A percentile compares a stretch with the other conserved stretches of the same genome.
Conservation (phyloP, 2,797 vertebrate genomes). For the Coregonus ussuriensis region DNA sequence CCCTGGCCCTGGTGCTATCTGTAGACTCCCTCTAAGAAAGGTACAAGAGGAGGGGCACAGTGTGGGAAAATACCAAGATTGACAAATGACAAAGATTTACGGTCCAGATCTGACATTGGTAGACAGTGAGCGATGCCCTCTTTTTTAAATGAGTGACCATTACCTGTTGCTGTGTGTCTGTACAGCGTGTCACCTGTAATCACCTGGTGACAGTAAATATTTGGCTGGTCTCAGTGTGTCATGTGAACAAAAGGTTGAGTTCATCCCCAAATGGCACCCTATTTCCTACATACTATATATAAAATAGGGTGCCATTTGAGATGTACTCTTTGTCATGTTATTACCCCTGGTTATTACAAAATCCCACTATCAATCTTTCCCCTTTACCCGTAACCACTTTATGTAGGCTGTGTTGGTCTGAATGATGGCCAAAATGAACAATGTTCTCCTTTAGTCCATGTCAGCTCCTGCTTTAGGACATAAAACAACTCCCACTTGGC, state of each 20-base stretch:
- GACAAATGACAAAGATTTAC: conserved; percentile 7
- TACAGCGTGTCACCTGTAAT: conserved; percentile 21
- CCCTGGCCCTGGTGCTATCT: neutral
- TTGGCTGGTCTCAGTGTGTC: conserved; percentile 6
- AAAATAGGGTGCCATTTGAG: neutral
- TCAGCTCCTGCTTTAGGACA: conserved; percentile 17
- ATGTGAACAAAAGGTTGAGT: neutral
- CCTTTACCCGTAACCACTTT: neutral
- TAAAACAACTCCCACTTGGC: conserved; percentile 7
- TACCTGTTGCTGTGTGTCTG: conserved; percentile 2
- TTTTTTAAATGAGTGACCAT: neutral
- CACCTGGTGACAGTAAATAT: neutral
- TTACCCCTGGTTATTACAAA: neutral
- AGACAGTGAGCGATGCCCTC: conserved; percentile 1
- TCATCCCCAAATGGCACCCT: neutral
- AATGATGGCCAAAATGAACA: neutral
- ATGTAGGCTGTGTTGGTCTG: neutral
- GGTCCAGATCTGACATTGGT: neutral
- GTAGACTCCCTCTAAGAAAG: neutral
- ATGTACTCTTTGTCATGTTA: neutral
- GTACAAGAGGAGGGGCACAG: neutral
- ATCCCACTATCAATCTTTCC: neutral
- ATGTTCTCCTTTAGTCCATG: conserved; percentile 1
- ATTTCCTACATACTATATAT: neutral
- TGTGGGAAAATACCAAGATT: conserved; percentile 6